phyloP scores from a whole-genome alignment of 2,113 vertebrate genomes.

The Cheilinus undulatus region DNA sequence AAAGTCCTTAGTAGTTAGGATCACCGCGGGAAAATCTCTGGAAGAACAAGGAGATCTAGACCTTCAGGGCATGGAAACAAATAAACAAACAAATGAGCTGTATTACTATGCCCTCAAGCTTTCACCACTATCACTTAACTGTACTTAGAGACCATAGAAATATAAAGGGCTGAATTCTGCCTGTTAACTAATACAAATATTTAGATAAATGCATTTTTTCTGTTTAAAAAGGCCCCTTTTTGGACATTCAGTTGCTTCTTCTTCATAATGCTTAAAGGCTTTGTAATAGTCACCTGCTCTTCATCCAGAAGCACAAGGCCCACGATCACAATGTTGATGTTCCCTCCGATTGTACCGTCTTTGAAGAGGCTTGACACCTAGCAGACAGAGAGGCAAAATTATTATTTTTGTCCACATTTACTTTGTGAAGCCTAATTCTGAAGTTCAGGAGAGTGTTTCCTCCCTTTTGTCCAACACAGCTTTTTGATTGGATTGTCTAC shows the following conservation, averaged over 20 bases:
- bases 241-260: too few relatives aligned
- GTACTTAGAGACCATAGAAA: background rate
- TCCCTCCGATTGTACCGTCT: slow-evolving; percentile 91
- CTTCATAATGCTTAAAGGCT: background rate
- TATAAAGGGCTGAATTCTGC: background rate
- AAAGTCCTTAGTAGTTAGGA: slow-evolving; percentile 49
- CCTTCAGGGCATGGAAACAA: slow-evolving; percentile 35
- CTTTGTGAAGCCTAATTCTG: too few relatives aligned
- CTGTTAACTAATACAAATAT: background rate
- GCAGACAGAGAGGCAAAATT: slow-evolving; percentile 25
- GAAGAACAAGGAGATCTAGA: slow-evolving; percentile 8
- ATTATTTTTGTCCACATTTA: background rate
- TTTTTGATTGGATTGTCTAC: background rate
- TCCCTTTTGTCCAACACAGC: too few relatives aligned
- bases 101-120: background rate
- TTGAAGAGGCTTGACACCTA: slow-evolving; percentile 93
- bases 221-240: too few relatives aligned
- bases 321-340: slow-evolving; percentile 91
- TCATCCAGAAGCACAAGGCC: slow-evolving; percentile 91
- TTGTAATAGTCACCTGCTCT: slow-evolving; percentile 85
- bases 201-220: background rate
- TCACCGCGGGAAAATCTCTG: slow-evolving; percentile 32
- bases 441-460: too few relatives aligned
- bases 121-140: background rate
- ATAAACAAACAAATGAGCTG: slow-evolving; percentile 28